Evolutionary conservation across 2,113 vertebrate genomes (phyloP).

Genomic region (Telmatochromis sp.): DNA sequence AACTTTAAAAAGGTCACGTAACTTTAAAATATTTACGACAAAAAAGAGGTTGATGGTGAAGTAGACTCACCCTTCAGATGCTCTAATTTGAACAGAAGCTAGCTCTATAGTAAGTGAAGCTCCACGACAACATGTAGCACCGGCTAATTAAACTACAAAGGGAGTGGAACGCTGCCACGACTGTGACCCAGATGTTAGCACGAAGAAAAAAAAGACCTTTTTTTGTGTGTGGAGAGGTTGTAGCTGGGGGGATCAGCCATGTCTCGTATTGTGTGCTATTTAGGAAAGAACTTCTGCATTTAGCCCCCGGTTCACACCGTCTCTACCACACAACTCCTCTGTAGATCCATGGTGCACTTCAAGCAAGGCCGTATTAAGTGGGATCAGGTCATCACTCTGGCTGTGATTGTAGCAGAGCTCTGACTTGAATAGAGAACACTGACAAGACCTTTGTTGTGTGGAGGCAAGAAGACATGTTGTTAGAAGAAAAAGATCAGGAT

Average conservation of each 20-base stretch:
- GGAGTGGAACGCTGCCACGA: not conserved
- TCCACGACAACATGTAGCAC: not conserved
- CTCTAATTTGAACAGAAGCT: not conserved
- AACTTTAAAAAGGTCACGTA: not conserved
- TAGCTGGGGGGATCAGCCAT: not conserved
- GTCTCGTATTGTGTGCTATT: not conserved
- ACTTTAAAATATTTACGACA: not conserved
- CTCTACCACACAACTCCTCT: not conserved
- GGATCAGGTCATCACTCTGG: constrained; percentile 45
- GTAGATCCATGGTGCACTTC: constrained; percentile 39
- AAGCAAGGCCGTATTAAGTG: constrained; percentile 44
- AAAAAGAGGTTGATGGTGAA: not conserved
- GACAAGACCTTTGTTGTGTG: not conserved
- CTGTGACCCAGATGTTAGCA: constrained; percentile 2
- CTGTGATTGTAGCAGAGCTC: constrained; percentile 36
- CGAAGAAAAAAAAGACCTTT: not conserved
- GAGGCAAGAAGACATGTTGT: not conserved
- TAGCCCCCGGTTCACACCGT: not conserved
- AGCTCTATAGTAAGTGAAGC: not conserved
- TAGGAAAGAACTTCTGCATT: constrained; percentile 2
- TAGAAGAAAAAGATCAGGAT: not conserved
- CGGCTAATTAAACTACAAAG: constrained; percentile 50
- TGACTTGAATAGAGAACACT: constrained; percentile 35
- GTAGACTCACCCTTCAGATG: not conserved
- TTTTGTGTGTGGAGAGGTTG: not conserved